These are phyloP conservation scores for Ganaspis sp. DNA, from an alignment of 1,140 invertebrate genomes.

Conservation along the genomic window DNA sequence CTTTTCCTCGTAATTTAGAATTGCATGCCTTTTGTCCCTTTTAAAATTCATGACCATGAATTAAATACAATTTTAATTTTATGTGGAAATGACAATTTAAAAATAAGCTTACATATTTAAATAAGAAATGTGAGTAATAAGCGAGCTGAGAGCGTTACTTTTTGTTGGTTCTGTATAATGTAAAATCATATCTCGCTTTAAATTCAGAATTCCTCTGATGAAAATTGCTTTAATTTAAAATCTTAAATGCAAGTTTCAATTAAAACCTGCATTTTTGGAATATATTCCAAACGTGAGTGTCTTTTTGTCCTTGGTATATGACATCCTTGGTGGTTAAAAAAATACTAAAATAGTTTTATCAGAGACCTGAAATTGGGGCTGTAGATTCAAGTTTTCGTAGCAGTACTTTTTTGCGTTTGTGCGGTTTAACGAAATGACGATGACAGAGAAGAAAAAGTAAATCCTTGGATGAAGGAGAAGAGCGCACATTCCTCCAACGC, in stretches of 20 bases:
- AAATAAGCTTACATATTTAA: background rate
- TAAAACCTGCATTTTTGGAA: background rate
- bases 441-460: conserved; percentile 12
- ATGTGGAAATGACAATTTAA: conserved; percentile 6
- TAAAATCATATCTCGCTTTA: conserved; percentile 8
- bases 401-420: background rate
- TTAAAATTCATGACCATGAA: background rate
- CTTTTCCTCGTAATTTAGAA: background rate
- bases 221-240: background rate
- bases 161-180: conserved; percentile 1
- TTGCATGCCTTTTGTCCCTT: background rate
- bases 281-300: background rate
- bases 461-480: conserved; percentile 4
- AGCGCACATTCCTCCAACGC: conserved; percentile 11
- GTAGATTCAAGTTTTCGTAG: background rate
- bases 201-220: background rate
- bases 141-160: background rate
- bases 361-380: background rate
- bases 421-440: conserved; percentile 14
- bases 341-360: background rate
- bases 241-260: conserved; percentile 10
- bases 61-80: background rate
- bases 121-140: conserved; percentile 2
- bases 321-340: background rate
- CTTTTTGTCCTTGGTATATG: background rate